Evolutionary conservation across 2,797 vertebrate genomes (phyloP).

Genomic region (Chromis chromis): DNA sequence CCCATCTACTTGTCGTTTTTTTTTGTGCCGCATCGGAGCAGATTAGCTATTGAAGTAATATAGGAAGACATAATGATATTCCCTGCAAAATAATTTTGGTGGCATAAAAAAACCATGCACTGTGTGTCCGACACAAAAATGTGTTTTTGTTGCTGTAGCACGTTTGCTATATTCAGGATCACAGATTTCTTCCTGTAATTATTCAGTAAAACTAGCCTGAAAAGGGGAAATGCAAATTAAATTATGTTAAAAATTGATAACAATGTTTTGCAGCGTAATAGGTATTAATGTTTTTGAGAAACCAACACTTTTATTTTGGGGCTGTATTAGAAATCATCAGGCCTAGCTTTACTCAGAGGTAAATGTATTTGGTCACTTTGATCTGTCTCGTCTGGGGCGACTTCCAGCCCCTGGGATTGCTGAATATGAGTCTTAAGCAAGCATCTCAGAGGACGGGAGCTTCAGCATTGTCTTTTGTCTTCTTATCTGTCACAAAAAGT

Average conservation of each 20-base stretch:
- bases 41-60: conserved; percentile 57
- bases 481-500: conserved; percentile 16
- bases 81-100: conserved; percentile 5
- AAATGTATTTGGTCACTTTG: conserved; percentile 64
- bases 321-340: neutral
- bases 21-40: conserved; percentile 19
- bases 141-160: neutral
- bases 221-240: neutral
- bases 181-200: neutral
- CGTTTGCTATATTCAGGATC: neutral
- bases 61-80: conserved; percentile 35
- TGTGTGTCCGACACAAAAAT: conserved; percentile 4
- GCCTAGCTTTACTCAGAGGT: conserved; percentile 34
- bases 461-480: neutral
- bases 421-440: conserved; percentile 53
- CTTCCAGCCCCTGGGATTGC: conserved; percentile 16
- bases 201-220: neutral
- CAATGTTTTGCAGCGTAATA: neutral
- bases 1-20: conserved; percentile 33
- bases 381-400: conserved; percentile 61
- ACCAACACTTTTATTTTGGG: neutral
- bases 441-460: conserved; percentile 31
- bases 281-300: neutral
- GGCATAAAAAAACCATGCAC: neutral
- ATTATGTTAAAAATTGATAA: neutral